Evolutionary conservation across 2,888 invertebrate genomes (phyloP).

Genomic region (Temnothorax unifasciatus): DNA sequence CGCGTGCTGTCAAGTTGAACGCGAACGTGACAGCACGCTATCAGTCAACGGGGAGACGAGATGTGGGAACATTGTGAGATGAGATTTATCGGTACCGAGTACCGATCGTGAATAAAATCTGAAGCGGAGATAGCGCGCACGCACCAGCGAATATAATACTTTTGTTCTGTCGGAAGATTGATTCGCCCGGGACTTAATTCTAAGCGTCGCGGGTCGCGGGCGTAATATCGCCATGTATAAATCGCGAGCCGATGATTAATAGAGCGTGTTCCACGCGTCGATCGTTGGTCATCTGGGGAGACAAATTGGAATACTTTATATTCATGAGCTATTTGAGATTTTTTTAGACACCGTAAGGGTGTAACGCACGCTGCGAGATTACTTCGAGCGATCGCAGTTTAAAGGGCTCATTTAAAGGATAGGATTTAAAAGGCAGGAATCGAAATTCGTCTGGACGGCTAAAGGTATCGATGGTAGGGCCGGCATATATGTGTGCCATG

Average conservation of each 20-base stretch:
- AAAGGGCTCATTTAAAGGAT: not conserved
- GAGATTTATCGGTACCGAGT: slow-evolving; percentile 59
- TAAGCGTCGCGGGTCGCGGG: slow-evolving; percentile 30
- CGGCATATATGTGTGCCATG: slow-evolving; percentile 69
- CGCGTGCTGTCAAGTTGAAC: slow-evolving; percentile 57
- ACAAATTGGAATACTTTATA: slow-evolving; percentile 47
- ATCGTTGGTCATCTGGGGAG: slow-evolving; percentile 25
- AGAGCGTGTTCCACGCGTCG: slow-evolving; percentile 4
- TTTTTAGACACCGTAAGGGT: not conserved
- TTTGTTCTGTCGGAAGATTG: slow-evolving; percentile 37
- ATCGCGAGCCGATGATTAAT: slow-evolving; percentile 48
- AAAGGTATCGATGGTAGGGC: slow-evolving; percentile 33
- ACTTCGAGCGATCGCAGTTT: not conserved
- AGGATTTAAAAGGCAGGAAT: slow-evolving; percentile 24
- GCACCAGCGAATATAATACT: slow-evolving; percentile 19
- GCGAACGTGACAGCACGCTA: slow-evolving; percentile 61
- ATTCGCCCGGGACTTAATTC: slow-evolving; percentile 44
- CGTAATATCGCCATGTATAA: slow-evolving; percentile 35
- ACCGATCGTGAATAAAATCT: slow-evolving; percentile 52
- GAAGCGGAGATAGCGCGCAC: slow-evolving; percentile 27
- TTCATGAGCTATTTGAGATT: slow-evolving; percentile 34
- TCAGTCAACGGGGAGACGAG: slow-evolving; percentile 53
- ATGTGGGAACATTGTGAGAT: slow-evolving; percentile 41
- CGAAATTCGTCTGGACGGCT: slow-evolving; percentile 55
- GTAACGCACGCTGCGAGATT: slow-evolving; percentile 3